Base-by-base conservation (phyloP, 2,888 invertebrate genomes). In the Glomeris marginata region DNA sequence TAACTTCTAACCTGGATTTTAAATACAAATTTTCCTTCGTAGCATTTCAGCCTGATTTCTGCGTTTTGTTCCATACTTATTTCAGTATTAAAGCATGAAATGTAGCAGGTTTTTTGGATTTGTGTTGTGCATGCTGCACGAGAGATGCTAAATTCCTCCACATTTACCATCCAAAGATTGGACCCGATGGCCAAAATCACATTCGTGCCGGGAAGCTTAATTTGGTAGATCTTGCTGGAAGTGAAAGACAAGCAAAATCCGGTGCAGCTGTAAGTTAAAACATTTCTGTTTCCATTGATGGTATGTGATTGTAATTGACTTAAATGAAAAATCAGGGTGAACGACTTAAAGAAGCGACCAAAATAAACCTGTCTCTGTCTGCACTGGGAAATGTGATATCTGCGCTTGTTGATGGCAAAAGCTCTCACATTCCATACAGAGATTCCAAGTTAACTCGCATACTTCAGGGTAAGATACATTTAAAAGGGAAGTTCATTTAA, bases 331-430 rank as follows among this genome's bases (percentile, higher is more conserved):
- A 28, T 11, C 58, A 72, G 71, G 92, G 90, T 2, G 86, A 91
- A 59, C 75, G 95, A 45, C 73, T 94, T 53, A 86, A 90, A 59
- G 97, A 97, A 71, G 95, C 95, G 2, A 86, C 91, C 57, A 92
- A 97, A 71, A 97, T 97, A 64, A 97, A 97, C 72, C 76, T 94
- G 65, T 92, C 94, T 37, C 73, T 98, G 11, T 92, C 94, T 44
- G 91, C 94, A n/a, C 74, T 98, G 57, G 95, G 95, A 16, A 97
- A 97, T 72, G 97, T 98, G 37, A 98, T 98, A 62, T 92, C 92
- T 36, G 95, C 97, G 3, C 72, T 98, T 55, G 94, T 94, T 1
- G 78, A 80, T 45, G 92, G 92, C 62, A 71, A 70, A 57, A 87
- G 87, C 49, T 82, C 87, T 1, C 95, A 97, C 66, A 86, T 98